phyloP scores from a whole-genome alignment of 2,113 vertebrate genomes.

The Eurystomus gularis region DNA sequence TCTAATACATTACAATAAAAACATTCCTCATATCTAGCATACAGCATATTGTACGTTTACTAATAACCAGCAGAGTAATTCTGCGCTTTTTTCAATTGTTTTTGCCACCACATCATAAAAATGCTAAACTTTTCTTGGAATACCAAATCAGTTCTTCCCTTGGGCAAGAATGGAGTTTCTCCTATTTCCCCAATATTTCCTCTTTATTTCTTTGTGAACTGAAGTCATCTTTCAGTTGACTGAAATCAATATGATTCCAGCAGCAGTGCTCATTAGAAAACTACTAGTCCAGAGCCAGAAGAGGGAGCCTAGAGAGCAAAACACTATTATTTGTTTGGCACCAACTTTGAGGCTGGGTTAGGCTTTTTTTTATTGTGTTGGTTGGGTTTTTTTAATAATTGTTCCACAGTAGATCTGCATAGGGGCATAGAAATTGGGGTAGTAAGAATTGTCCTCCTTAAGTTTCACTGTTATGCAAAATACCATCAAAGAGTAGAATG shows the following conservation, averaged over 20 bases:
- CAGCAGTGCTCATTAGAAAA: not conserved
- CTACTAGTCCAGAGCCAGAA: constrained; percentile 51
- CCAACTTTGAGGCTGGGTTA: not conserved
- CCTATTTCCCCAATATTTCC: not conserved
- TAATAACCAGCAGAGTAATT: not conserved
- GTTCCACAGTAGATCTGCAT: not conserved
- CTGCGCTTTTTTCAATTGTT: not conserved
- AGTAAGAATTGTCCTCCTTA: not conserved
- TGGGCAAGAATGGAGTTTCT: not conserved
- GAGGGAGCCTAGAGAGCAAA: constrained; percentile 61
- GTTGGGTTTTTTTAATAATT: not conserved
- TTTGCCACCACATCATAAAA: not conserved
- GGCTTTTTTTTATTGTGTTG: not conserved
- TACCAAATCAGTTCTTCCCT: not conserved
- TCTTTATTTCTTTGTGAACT: not conserved
- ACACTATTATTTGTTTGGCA: not conserved
- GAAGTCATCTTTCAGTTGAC: not conserved
- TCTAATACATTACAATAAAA: not conserved
- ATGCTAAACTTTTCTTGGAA: not conserved
- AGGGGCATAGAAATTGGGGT: not conserved
- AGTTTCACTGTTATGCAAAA: not conserved
- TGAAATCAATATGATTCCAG: not conserved
- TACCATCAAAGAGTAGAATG: not conserved
- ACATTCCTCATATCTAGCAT: not conserved
- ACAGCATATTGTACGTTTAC: not conserved